Base-by-base conservation (phyloP, 2,797 vertebrate species). In the Xenopus petersii region DNA sequence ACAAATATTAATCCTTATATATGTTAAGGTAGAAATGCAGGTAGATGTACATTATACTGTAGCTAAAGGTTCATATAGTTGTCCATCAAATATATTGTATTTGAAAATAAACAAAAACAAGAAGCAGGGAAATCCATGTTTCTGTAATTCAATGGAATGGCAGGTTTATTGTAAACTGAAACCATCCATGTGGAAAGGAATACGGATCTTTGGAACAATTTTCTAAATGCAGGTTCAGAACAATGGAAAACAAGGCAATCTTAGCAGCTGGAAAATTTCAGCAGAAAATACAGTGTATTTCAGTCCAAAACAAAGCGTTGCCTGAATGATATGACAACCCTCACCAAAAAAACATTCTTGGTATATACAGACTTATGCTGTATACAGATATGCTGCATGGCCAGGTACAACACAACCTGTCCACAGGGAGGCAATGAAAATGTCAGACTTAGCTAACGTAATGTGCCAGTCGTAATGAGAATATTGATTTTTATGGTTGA, bases 401-500 rank as follows among this genome's bases (percentile, higher is more conserved):
- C 33, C 13, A 51, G 67, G 36, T 64, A 78, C 75, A 78, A 69
- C 51, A 51, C 56, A n/a, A 3, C 6, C 2, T 64, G 69, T 59
- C 75, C 67, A 36, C 7, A 68, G 75, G 70, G 75, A 77, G 64
- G n/a, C 60, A 47, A 17, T 64, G 65, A 64, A 77, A 77, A 78
- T 70, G 75, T 73, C 75, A 73, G 66, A 36, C 70, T 58, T 56
- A 65, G 70, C 51, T 78, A 73, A 64, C 62, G 51, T 67, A 77
- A 72, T 77, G 70, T 78, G 63, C 73, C 42, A 77, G 58, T 63
- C 42, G 64, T 68, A 78, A 73, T 73, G 70, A 46, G 48, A 21
- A 21, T 78, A 78, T 78, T 69, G 75, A 73, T 78, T 64, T 61
- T 51, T 46, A 67, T 61, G 71, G 64, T 59, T 60, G 54, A 78